These are phyloP conservation scores for Percopsis transmontana DNA, from an alignment of 2,113 vertebrate genomes.

Conservation along the genomic window DNA sequence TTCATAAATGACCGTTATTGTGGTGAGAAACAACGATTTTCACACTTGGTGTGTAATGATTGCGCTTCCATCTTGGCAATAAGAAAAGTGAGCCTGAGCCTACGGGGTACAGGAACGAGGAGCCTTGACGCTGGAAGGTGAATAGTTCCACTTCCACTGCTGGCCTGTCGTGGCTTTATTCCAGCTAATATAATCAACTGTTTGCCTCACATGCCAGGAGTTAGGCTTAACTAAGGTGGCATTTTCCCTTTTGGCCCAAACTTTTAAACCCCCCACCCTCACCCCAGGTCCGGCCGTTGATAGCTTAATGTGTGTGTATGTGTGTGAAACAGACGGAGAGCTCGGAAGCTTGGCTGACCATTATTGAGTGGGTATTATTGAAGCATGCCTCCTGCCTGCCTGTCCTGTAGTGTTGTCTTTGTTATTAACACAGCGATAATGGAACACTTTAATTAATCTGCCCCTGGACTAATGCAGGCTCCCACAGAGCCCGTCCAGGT, in stretches of 20 bases:
- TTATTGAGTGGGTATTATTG: constrained; percentile 66
- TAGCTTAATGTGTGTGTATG: constrained; percentile 26
- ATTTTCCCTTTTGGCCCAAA: constrained; percentile 61
- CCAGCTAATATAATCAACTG: constrained; percentile 64
- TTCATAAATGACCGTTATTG: not conserved
- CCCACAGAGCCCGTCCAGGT: constrained; percentile 56
- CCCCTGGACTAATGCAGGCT: constrained; percentile 52
- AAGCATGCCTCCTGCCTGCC: constrained; percentile 62
- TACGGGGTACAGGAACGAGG: constrained; percentile 11
- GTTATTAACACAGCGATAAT: constrained; percentile 68
- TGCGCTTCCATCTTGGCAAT: constrained; percentile 22
- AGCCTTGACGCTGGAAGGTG: constrained; percentile 45
- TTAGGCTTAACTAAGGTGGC: constrained; percentile 57
- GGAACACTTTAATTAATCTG: constrained; percentile 69
- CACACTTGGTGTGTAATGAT: not conserved
- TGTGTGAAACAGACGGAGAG: constrained; percentile 17
- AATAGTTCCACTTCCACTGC: constrained; percentile 35
- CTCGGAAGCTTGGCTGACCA: constrained; percentile 33
- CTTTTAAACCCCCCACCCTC: constrained; percentile 28
- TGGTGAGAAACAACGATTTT: too few relatives aligned
- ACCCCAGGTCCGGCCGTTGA: constrained; percentile 30
- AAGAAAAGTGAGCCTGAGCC: constrained; percentile 18
- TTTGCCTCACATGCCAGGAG: constrained; percentile 54
- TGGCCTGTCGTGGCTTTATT: constrained; percentile 40
- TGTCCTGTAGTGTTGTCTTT: constrained; percentile 69